Conservation (phyloP, 2,888 invertebrate genomes). For the Rhagonycha fulva region DNA sequence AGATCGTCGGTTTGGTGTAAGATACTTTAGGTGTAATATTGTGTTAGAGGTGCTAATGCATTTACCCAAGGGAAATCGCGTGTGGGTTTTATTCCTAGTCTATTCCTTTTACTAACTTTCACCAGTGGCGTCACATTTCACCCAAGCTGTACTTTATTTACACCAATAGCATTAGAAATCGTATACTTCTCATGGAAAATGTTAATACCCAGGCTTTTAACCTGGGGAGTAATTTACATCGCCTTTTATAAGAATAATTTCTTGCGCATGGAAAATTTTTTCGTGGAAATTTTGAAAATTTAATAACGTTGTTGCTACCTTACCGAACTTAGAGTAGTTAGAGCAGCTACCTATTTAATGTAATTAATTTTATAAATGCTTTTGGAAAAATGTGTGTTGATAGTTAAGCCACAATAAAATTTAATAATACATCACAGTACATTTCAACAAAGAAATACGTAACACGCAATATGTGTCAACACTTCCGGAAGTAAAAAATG, state of each 20-base stretch:
- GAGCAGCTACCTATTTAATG: not conserved
- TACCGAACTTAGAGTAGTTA: too few relatives aligned
- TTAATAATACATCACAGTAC: not conserved
- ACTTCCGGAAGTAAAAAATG: not conserved
- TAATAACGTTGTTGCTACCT: too few relatives aligned
- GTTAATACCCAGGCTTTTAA: slow-evolving; percentile 15
- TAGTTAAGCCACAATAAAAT: not conserved
- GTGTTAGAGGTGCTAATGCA: slow-evolving; percentile 45
- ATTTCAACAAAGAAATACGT: not conserved
- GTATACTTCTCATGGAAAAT: slow-evolving; percentile 20
- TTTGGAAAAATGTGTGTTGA: not conserved
- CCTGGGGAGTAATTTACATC: not conserved
- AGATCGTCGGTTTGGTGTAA: slow-evolving; percentile 41
- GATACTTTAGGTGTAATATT: slow-evolving; percentile 44
- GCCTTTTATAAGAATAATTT: not conserved
- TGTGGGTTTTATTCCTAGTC: slow-evolving; percentile 37
- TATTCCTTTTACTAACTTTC: slow-evolving; percentile 28
- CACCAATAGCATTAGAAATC: slow-evolving; percentile 25
- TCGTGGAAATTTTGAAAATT: too few relatives aligned
- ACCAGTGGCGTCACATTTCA: slow-evolving; percentile 30
- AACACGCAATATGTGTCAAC: not conserved
- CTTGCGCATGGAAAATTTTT: not conserved
- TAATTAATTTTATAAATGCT: not conserved
- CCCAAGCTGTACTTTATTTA: slow-evolving; percentile 15
- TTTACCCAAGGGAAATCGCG: slow-evolving; percentile 44